Percentiles rank a stretch among this genome's conserved stretches.
phyloP scores from a whole-genome alignment of 2,797 vertebrate genomes.

The Yasuhikotakia modesta region DNA sequence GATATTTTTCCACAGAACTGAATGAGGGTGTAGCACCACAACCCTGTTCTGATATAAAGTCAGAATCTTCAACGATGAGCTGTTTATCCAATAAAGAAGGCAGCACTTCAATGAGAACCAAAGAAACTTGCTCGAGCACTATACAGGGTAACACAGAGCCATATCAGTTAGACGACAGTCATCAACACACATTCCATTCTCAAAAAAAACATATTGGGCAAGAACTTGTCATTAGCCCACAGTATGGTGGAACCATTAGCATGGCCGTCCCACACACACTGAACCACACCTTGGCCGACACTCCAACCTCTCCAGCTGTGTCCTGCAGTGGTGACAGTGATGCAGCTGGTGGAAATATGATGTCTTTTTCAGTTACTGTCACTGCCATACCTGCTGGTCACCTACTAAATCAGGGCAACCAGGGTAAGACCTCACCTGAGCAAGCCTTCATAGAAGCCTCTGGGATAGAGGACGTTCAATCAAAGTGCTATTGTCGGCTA shows the following conservation, averaged over 20 bases:
- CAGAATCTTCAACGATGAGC: conserved; percentile 65
- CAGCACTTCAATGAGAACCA: conserved; percentile 71
- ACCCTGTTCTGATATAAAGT: conserved; percentile 67
- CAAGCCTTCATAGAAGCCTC: conserved; percentile 88
- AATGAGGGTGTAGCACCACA: conserved; percentile 51
- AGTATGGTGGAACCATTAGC: conserved; percentile 90
- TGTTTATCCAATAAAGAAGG: conserved; percentile 64
- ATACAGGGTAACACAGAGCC: conserved; percentile 71
- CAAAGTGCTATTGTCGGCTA: conserved; percentile 95
- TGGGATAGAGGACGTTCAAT: conserved; percentile 83
- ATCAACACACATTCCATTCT: conserved; percentile 72
- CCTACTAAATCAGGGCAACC: conserved; percentile 71
- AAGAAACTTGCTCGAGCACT: conserved; percentile 78
- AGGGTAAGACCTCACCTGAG: conserved; percentile 78
- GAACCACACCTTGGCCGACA: conserved; percentile 71
- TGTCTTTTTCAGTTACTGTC: conserved; percentile 98
- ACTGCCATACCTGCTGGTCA: conserved; percentile 90
- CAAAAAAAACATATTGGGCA: conserved; percentile 75
- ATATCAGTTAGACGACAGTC: conserved; percentile 66
- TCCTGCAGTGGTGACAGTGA: conserved; percentile 77
- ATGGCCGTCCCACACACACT: conserved; percentile 85
- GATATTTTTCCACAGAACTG: conserved; percentile 56
- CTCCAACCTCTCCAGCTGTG: conserved; percentile 59
- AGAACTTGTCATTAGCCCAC: conserved; percentile 69
- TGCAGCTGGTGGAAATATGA: conserved; percentile 67